Conservation (phyloP, 2,797 vertebrate genomes). For the Acomys russatus region DNA sequence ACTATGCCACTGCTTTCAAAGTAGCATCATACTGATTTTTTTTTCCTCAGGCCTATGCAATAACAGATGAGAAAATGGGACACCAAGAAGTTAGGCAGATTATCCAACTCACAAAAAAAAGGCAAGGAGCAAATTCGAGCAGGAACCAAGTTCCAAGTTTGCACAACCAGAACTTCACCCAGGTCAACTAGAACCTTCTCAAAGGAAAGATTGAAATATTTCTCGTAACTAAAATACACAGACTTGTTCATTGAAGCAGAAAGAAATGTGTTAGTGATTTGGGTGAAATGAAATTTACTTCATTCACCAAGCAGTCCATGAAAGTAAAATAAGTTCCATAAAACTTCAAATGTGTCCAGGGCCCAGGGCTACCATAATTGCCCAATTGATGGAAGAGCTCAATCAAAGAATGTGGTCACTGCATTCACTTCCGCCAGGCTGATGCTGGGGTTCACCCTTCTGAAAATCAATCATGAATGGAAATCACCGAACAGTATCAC, state of each 20-base stretch:
- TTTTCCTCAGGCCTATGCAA: background rate
- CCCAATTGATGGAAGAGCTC: background rate
- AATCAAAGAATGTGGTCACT: background rate
- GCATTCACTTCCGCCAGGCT: background rate
- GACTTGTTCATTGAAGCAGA: background rate
- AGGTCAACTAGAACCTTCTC: background rate
- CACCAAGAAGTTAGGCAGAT: background rate
- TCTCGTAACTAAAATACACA: background rate
- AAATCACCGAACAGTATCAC: conserved; percentile 33
- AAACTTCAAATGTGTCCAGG: background rate
- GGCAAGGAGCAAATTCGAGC: background rate
- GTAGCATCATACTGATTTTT: background rate
- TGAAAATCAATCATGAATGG: background rate
- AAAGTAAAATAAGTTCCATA: conserved; percentile 4
- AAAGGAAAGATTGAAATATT: background rate
- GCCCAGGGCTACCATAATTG: background rate
- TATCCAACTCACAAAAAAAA: background rate
- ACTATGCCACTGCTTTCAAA: background rate
- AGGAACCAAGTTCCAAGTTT: background rate
- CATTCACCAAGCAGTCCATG: conserved; percentile 12
- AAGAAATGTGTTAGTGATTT: background rate
- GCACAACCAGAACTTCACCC: background rate
- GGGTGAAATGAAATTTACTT: conserved; percentile 28
- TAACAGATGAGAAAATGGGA: background rate
- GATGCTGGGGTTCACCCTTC: background rate